Percentiles rank a stretch among this genome's conserved stretches.
Conservation (phyloP, 2,888 invertebrate species). For the Thera obeliscata region DNA sequence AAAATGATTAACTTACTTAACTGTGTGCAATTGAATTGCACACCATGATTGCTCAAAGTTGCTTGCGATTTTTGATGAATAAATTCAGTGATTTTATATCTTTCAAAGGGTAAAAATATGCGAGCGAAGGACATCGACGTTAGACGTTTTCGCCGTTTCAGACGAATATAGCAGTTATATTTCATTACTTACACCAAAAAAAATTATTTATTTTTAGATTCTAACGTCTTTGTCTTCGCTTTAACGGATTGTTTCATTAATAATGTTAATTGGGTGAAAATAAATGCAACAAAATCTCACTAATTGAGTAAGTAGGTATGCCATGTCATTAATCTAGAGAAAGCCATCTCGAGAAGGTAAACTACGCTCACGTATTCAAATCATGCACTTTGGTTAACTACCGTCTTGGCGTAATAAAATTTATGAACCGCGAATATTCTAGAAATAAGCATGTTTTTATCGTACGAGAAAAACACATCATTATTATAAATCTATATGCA, state of each 20-base stretch:
- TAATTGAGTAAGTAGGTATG: not conserved
- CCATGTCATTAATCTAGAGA: not conserved
- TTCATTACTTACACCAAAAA: no score
- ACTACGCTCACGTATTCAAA: constrained; percentile 43
- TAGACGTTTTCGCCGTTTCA: no score
- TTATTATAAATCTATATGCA: constrained; percentile 27
- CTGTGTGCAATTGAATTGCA: no score
- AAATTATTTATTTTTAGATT: no score
- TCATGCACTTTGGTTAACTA: constrained; percentile 45
- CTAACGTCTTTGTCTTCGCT: no score
- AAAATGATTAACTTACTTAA: no score
- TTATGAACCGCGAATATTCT: constrained; percentile 51
- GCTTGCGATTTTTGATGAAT: no score
- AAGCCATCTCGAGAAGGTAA: constrained; percentile 8
- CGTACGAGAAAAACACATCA: constrained; percentile 25
- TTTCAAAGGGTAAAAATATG: no score
- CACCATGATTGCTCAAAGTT: no score
- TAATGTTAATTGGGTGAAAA: not conserved
- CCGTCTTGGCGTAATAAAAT: constrained; percentile 50
- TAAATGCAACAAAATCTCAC: not conserved
- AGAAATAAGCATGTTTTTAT: constrained; percentile 47
- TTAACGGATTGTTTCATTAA: not conserved
- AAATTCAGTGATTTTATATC: no score
- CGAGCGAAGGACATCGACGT: no score
- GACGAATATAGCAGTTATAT: no score